These are phyloP conservation scores for Cyprinodon tularosa DNA, from an alignment of 2,113 vertebrate genomes.

Conservation along the genomic window DNA sequence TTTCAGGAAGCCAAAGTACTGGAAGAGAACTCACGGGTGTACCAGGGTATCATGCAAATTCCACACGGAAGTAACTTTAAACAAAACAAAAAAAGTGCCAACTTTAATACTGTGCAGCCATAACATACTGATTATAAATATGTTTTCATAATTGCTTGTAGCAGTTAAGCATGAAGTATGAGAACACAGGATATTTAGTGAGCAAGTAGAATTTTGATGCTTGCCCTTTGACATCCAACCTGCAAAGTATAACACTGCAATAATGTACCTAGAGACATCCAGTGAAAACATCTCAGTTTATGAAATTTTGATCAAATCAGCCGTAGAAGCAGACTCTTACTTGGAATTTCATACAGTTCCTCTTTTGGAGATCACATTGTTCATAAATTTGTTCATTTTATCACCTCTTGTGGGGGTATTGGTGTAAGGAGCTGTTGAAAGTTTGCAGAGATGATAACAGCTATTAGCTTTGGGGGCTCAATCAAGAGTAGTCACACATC, in stretches of 20 bases:
- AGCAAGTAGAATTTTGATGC: neutral
- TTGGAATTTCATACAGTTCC: constrained; percentile 46
- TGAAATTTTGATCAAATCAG: constrained; percentile 24
- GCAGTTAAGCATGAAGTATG: too few relatives aligned
- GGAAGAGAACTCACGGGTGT: too few relatives aligned
- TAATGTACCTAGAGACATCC: constrained; percentile 29
- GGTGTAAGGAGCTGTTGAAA: constrained; percentile 8
- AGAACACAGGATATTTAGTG: too few relatives aligned
- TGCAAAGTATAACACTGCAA: constrained; percentile 19
- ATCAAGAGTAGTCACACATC: constrained; percentile 63
- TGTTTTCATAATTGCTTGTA: neutral
- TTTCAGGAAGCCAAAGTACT: too few relatives aligned
- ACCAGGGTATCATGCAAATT: too few relatives aligned
- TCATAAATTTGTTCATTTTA: constrained; percentile 61
- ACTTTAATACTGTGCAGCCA: neutral
- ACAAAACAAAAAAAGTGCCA: neutral
- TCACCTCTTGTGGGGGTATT: constrained; percentile 17
- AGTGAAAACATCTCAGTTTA: constrained; percentile 11
- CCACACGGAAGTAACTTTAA: neutral
- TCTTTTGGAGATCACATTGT: constrained; percentile 58
- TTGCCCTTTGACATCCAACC: constrained; percentile 13
- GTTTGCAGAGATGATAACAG: constrained; percentile 59
- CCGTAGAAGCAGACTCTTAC: constrained; percentile 33
- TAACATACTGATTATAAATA: neutral
- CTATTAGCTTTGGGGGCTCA: constrained; percentile 65